phyloP scores from a whole-genome alignment of 1,140 invertebrate species.

The Drosophila melanica region DNA sequence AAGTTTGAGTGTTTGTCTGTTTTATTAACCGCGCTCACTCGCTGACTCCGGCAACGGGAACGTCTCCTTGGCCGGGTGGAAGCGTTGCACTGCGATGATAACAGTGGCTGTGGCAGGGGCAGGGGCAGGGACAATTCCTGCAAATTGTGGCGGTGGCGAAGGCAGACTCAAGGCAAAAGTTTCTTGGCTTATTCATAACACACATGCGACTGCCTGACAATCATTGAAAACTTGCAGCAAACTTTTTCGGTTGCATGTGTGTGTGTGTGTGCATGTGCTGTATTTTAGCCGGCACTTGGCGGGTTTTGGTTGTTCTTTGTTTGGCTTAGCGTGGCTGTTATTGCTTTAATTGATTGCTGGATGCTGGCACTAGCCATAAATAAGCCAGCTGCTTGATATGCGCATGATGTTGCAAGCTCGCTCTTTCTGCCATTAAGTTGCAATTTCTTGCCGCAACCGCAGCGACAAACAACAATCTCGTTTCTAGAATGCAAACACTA shows the following conservation, averaged over 20 bases:
- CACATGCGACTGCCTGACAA: slow-evolving; percentile 51
- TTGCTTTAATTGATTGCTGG: slow-evolving; percentile 49
- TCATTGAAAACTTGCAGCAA: slow-evolving; percentile 43
- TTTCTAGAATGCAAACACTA: slow-evolving; percentile 74
- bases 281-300: slow-evolving; percentile 39
- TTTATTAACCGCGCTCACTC: slow-evolving; percentile 77
- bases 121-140: slow-evolving; percentile 7
- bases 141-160: slow-evolving; percentile 13
- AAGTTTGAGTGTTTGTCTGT: slow-evolving; percentile 83
- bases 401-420: slow-evolving; percentile 8
- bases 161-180: slow-evolving; percentile 51
- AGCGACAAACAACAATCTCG: slow-evolving; percentile 77
- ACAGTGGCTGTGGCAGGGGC: slow-evolving; percentile 14
- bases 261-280: slow-evolving; percentile 16
- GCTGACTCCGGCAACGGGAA: slow-evolving; percentile 26
- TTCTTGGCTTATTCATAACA: slow-evolving; percentile 74
- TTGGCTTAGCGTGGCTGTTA: slow-evolving; percentile 24
- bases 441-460: slow-evolving; percentile 50
- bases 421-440: slow-evolving; percentile 50
- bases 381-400: slow-evolving; percentile 34
- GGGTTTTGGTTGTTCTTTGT: slow-evolving; percentile 24
- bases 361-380: slow-evolving; percentile 16
- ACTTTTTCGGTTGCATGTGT: slow-evolving; percentile 30
- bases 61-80: slow-evolving; percentile 18
- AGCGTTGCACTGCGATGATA: slow-evolving; percentile 22